A percentile compares a stretch with the other conserved stretches of the same genome.
Evolutionary conservation across 2,888 invertebrate genomes (phyloP).

Genomic region (Crematogaster levior): DNA sequence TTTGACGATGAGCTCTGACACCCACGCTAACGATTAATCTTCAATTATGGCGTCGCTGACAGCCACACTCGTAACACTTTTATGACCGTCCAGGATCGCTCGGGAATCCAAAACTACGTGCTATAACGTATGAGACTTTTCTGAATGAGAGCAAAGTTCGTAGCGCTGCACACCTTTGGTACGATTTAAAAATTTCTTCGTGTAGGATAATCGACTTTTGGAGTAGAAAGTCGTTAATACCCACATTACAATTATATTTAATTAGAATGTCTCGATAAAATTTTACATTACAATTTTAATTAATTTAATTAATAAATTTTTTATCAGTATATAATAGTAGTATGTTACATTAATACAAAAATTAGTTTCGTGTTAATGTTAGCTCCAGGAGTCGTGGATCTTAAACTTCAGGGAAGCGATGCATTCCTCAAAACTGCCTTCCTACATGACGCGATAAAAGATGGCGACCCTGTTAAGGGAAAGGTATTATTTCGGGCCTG

Average conservation of each 20-base stretch:
- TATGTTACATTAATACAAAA: background rate
- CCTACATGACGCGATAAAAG: constrained; percentile 22
- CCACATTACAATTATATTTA: background rate
- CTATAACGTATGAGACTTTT: background rate
- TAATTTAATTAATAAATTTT: background rate
- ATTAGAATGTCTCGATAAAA: background rate
- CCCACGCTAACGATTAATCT: constrained; percentile 83
- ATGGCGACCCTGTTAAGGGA: constrained; percentile 53
- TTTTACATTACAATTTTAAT: background rate
- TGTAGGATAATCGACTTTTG: background rate
- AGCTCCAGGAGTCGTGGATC: background rate
- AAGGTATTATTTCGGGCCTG: constrained; percentile 64
- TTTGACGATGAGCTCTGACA: constrained; percentile 75
- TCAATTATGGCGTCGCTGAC: constrained; percentile 84
- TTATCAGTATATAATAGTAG: background rate
- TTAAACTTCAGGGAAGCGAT: background rate
- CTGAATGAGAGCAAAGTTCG: background rate
- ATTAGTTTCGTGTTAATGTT: background rate
- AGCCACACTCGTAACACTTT: constrained; percentile 82
- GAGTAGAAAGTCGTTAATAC: background rate
- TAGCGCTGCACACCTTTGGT: background rate
- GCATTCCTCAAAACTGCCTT: background rate
- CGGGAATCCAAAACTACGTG: constrained; percentile 15
- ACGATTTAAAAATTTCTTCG: background rate
- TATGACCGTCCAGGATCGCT: constrained; percentile 69